Base-by-base conservation (phyloP, 2,797 vertebrate genomes). In the Lepus oiostolus region DNA sequence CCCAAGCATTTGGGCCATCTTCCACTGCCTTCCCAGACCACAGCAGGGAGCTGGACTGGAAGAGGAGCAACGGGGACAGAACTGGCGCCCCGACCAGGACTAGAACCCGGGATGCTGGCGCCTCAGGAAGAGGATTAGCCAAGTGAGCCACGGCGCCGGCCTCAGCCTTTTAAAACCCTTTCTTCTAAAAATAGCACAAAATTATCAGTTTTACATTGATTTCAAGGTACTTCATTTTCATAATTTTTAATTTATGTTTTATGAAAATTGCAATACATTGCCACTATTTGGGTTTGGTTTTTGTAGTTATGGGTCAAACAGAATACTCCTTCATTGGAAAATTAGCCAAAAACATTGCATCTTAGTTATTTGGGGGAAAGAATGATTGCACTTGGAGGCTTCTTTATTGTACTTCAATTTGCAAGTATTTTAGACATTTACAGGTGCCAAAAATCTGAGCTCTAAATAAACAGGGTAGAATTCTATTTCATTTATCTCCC, bases 381-480 rank as follows among this genome's bases (percentile, higher is more conserved):
- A 96, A 81, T 76, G 62, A 54, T 42, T 93, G 21, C 7, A 75
- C 50, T 95, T 88, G 47, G 62, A 88, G 24, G 26, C 30, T 88
- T 96, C 22, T 92, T 88, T 90, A 60, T 94, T 94, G 88, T 91
- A 87, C 30, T 95, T 92, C 88, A 85, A 5, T 71, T 94, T 90
- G 75, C 28, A 93, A 84, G 90, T 92, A 92, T 95, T 85, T 32
- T 83, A 82, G 82, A 54, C 52, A 88, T 82, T 75, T 77, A 5
- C 60, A 90, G 32, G 54, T 84, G 80, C 52, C 47, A 92, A 95
- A 80, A 93, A 86, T 74, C 67, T 90, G 32, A 38, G 83, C 28
- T 84, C 62, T 85, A 95, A 95, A 84, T 83, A 89, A 85, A 85
- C 17, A 72, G 13, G 8, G 19, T 68, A 86, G 62, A 22, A 81